A percentile compares a stretch with the other conserved stretches of the same genome.
Conservation (phyloP, 2,113 vertebrate genomes). For the Eupsittula cactorum region DNA sequence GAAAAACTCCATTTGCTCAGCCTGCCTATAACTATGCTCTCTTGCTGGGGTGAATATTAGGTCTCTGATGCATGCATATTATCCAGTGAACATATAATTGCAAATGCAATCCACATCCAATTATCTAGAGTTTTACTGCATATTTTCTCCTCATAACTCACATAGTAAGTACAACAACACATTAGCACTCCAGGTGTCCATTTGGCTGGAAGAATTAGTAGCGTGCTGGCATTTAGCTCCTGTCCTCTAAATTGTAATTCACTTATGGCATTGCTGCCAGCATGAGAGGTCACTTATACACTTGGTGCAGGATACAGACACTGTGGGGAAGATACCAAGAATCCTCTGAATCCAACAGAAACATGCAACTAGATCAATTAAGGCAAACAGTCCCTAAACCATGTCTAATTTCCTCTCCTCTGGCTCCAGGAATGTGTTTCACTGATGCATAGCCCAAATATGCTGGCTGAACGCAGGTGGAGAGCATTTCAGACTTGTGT, state of each 20-base stretch:
- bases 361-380: background rate
- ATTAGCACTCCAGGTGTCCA: background rate
- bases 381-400: background rate
- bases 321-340: background rate
- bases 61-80: background rate
- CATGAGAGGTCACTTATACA: background rate
- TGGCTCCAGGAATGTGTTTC: background rate
- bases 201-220: background rate
- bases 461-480: background rate
- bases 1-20: slow-evolving; percentile 31
- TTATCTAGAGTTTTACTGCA: background rate
- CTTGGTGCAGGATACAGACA: background rate
- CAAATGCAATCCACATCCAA: slow-evolving; percentile 9
- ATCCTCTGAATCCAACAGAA: background rate
- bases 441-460: background rate
- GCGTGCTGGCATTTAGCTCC: background rate
- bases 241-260: background rate
- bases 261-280: background rate
- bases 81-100: slow-evolving; percentile 10
- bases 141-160: background rate
- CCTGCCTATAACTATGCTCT: background rate
- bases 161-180: background rate
- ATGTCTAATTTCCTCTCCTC: background rate
- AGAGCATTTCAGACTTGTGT: background rate
- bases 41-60: slow-evolving; percentile 6